Evolutionary conservation across 2,888 invertebrate genomes (phyloP).

Genomic region (Patella ulyssiponensis): DNA sequence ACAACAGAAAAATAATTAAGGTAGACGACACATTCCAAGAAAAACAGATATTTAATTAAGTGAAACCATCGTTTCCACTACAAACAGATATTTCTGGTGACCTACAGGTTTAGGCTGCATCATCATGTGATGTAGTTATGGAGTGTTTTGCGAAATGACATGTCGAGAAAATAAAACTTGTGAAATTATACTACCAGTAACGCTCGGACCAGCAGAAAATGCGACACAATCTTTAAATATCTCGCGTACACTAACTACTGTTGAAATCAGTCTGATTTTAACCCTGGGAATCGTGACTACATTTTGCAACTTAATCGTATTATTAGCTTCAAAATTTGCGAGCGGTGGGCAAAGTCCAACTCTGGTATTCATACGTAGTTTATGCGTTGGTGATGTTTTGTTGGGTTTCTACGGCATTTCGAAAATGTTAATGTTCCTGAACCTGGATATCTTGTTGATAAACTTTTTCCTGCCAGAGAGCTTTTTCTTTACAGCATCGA

Average conservation of each 20-base stretch:
- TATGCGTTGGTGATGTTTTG: constrained; percentile 56
- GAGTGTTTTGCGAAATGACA: constrained; percentile 7
- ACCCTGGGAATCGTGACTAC: constrained; percentile 43
- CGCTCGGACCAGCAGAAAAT: not conserved
- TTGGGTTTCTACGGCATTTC: constrained; percentile 59
- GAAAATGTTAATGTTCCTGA: constrained; percentile 50
- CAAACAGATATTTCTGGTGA: too few relatives aligned
- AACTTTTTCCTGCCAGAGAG: constrained; percentile 67
- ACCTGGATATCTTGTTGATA: constrained; percentile 41
- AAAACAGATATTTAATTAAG: too few relatives aligned
- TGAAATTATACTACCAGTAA: not conserved
- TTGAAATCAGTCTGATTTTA: constrained; percentile 27
- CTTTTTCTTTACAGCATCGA: constrained; percentile 56
- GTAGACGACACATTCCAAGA: too few relatives aligned
- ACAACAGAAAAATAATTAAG: too few relatives aligned
- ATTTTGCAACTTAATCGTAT: constrained; percentile 46
- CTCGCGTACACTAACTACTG: constrained; percentile 3
- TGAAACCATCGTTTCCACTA: too few relatives aligned
- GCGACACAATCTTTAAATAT: not conserved
- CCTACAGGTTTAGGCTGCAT: too few relatives aligned
- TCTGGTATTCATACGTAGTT: constrained; percentile 61
- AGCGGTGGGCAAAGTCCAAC: constrained; percentile 57
- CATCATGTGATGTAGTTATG: not conserved
- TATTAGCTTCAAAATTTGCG: constrained; percentile 53
- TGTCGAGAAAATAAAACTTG: not conserved